Conservation (phyloP, 2,888 invertebrate species). For the Phymatocera aterrima region DNA sequence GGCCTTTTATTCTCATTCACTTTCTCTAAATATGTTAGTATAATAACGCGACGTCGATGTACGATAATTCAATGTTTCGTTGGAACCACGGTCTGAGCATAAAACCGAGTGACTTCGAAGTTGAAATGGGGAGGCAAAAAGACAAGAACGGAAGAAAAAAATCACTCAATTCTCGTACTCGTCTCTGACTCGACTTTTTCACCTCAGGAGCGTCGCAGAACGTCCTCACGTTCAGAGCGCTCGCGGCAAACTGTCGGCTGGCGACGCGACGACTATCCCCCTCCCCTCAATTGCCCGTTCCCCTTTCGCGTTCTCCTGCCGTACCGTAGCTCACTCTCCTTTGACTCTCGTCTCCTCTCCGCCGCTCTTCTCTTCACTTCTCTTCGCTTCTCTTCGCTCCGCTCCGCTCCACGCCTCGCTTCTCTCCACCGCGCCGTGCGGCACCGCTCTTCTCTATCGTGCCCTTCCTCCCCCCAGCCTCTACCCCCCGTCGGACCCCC, state of each 20-base stretch:
- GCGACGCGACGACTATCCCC: conserved; percentile 72
- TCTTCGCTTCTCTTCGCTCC: conserved; percentile 49
- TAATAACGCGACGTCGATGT: not conserved
- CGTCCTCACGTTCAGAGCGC: conserved; percentile 87
- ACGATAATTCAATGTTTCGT: not conserved
- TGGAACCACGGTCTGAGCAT: no score
- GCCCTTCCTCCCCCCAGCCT: conserved; percentile 61
- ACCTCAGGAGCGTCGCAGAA: conserved; percentile 71
- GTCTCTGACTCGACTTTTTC: not conserved
- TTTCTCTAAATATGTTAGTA: no score
- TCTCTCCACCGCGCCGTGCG: conserved; percentile 55
- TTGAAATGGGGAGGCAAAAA: no score
- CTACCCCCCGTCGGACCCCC: conserved; percentile 70
- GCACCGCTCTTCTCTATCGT: conserved; percentile 53
- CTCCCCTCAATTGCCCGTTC: conserved; percentile 64
- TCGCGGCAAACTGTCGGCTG: conserved; percentile 86
- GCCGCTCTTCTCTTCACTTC: conserved; percentile 37
- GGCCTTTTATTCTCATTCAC: no score
- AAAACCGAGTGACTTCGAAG: no score
- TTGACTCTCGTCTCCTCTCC: conserved; percentile 49
- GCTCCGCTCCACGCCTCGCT: no score
- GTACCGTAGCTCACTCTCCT: conserved; percentile 55
- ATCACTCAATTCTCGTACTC: no score
- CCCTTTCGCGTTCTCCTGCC: conserved; percentile 59
- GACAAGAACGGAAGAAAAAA: no score